These are phyloP conservation scores for Indicator indicator DNA, from an alignment of 2,113 vertebrate genomes.

Conservation along the genomic window DNA sequence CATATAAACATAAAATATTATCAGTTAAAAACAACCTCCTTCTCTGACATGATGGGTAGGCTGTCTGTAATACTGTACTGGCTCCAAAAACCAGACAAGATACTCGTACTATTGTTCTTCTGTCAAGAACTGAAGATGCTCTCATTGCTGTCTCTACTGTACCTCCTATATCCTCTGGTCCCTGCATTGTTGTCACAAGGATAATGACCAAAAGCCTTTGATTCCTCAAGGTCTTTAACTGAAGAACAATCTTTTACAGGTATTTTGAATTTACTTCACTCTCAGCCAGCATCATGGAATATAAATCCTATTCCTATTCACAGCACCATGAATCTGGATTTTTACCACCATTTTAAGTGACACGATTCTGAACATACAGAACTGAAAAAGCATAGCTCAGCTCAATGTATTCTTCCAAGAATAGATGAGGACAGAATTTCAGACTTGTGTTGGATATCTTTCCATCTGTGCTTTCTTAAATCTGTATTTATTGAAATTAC, in stretches of 20 bases:
- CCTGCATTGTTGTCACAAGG: neutral
- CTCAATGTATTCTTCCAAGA: neutral
- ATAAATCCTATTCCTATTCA: neutral
- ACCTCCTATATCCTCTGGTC: neutral
- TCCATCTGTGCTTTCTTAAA: neutral
- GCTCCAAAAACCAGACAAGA: neutral
- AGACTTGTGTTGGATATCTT: neutral
- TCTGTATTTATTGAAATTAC: neutral
- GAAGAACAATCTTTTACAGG: neutral
- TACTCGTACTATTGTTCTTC: neutral
- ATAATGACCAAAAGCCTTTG: neutral
- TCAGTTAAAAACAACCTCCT: neutral
- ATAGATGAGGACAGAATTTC: neutral
- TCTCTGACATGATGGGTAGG: neutral
- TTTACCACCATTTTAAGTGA: neutral
- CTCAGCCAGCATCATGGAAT: neutral
- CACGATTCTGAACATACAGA: fast-evolving
- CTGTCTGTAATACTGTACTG: neutral
- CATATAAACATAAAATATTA: neutral
- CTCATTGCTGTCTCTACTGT: neutral
- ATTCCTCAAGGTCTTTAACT: neutral
- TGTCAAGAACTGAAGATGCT: neutral
- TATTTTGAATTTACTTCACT: neutral
- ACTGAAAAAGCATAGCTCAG: neutral
- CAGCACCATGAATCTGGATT: neutral